Conservation (phyloP, 2,113 vertebrate species). For the Notarius lentiginosus region DNA sequence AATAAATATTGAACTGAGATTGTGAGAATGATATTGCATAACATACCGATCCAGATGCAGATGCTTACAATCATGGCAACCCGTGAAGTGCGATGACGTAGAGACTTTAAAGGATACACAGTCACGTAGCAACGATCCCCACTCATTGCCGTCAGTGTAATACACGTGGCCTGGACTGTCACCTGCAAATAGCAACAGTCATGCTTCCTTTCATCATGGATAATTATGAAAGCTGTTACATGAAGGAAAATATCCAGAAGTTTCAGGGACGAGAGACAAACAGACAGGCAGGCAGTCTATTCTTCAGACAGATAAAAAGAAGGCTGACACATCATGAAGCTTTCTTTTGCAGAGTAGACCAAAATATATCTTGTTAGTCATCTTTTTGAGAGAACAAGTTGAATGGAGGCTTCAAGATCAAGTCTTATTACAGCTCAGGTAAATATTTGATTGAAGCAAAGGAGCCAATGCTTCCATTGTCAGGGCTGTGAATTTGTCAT, state of each 20-base stretch:
- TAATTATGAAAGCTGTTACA: conserved; percentile 14
- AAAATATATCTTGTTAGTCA: conserved; percentile 22
- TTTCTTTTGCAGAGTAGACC: background rate
- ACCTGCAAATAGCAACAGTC: conserved; percentile 63
- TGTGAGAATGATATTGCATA: background rate
- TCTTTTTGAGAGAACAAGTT: conserved; percentile 16
- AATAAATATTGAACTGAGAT: background rate
- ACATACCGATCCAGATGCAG: conserved; percentile 81
- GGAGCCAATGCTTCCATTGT: conserved; percentile 18
- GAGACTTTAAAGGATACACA: conserved; percentile 78
- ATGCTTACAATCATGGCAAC: conserved; percentile 80
- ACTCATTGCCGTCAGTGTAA: conserved; percentile 83
- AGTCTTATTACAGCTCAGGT: conserved; percentile 26
- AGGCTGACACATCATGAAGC: background rate
- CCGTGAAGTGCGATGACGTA: conserved; percentile 76
- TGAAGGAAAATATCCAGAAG: background rate
- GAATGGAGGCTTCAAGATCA: conserved; percentile 27
- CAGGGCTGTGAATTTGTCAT: background rate
- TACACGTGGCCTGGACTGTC: conserved; percentile 81
- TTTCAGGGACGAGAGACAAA: background rate
- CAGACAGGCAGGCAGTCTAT: background rate
- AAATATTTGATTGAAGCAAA: conserved; percentile 20
- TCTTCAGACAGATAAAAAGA: conserved; percentile 9
- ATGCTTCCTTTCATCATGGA: conserved; percentile 19
- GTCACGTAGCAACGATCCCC: conserved; percentile 82